phyloP scores from a whole-genome alignment of 2,888 invertebrate genomes.

The Drosophila neoperkinsi region DNA sequence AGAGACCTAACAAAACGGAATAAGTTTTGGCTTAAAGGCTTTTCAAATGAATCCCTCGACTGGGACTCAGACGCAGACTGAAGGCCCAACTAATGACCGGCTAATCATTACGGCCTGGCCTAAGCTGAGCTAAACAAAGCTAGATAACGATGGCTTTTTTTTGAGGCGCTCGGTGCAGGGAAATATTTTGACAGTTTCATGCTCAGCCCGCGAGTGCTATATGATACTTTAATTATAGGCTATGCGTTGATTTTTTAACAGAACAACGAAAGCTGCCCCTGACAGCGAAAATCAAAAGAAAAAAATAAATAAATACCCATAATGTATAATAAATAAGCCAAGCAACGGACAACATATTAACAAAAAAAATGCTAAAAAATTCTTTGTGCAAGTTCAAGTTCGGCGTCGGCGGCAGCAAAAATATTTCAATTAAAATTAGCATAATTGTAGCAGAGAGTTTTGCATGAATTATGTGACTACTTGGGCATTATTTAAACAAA shows the following conservation, averaged over 20 bases:
- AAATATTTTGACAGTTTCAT: slow-evolving; percentile 80
- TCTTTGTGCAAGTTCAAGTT: slow-evolving; percentile 57
- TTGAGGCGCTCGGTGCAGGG: slow-evolving; percentile 39
- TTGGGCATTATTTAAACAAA: slow-evolving; percentile 73
- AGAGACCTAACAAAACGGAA: slow-evolving; percentile 60
- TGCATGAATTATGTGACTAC: slow-evolving; percentile 81
- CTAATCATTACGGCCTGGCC: slow-evolving; percentile 71
- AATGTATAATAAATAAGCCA: slow-evolving; percentile 72
- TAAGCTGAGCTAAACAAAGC: slow-evolving; percentile 55
- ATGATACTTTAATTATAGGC: slow-evolving; percentile 80
- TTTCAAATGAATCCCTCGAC: slow-evolving; percentile 74
- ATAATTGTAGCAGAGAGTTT: slow-evolving; percentile 75
- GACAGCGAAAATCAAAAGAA: slow-evolving; percentile 21
- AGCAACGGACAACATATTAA: slow-evolving; percentile 44
- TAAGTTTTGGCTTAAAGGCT: slow-evolving; percentile 76
- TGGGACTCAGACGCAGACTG: slow-evolving; percentile 39
- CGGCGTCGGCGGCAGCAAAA: slow-evolving; percentile 45
- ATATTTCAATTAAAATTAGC: slow-evolving; percentile 80
- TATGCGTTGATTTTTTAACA: slow-evolving; percentile 67
- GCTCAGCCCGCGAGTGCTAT: slow-evolving; percentile 78
- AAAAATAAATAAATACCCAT: slow-evolving; percentile 20
- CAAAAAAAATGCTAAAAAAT: slow-evolving; percentile 53
- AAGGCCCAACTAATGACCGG: slow-evolving; percentile 71
- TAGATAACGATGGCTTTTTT: slow-evolving; percentile 67
- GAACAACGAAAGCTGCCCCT: slow-evolving; percentile 54